Base-by-base conservation (phyloP, 2,888 invertebrate species). In the Pandemis heparana region DNA sequence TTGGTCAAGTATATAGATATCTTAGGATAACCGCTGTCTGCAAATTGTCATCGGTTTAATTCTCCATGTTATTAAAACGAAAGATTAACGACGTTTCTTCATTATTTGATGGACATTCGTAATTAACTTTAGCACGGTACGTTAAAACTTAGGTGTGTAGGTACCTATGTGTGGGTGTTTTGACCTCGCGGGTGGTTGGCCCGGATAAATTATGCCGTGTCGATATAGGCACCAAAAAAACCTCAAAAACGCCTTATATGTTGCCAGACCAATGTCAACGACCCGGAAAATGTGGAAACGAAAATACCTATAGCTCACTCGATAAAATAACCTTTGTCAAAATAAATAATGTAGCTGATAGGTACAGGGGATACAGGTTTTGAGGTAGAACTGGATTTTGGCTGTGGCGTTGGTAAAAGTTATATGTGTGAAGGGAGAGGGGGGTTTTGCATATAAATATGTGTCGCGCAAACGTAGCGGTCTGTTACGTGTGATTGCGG, bases 191-290 rank as follows among this genome's bases (percentile, higher is more conserved):
- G 76, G 80, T 78, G 79, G 80, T 75, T 80, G 82, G 56, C 79
- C 77, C 83, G 80, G 81, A 82, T 86, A 87, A 89, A 86, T 86
- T 87, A 85, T 80, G 80, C 80, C 69, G 80, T 80, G 81, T 85
- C 82, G 82, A 84, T 82, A 82, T 81, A 71, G 77, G 73, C 79
- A 77, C 79, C 79, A 79, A 77, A 79, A 83, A 81, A 79, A 82
- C 83, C 84, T 80, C 79, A 79, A 80, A 77, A 70, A 61, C 39
- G 64, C 64, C 60, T 69, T 64, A 68, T 60, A 74, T 60, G 68
- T 67, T 59, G 66, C 53, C 53, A 61, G 32, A 16, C 64, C 0
- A 67, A 38, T 38, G 82, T 87, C 80, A 81, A 61, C 80, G 87
- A 87, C 85, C 80, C 86, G 82, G 80, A 82, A 72, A 76, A 76